Evolutionary conservation across 2,113 vertebrate genomes (phyloP).

Genomic region (Tachuris rubrigastra): DNA sequence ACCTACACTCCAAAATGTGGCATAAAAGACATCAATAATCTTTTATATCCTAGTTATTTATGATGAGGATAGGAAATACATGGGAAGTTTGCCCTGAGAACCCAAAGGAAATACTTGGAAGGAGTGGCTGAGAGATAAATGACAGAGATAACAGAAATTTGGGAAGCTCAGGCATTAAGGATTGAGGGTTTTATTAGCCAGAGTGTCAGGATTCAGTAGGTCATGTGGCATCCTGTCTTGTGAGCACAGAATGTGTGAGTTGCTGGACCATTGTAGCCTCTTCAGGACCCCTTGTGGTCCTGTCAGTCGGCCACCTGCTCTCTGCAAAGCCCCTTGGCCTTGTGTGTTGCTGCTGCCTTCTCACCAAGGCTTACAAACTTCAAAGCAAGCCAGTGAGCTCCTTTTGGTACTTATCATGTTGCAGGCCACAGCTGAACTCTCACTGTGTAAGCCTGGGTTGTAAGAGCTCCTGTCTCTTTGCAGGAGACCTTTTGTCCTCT

Average conservation of each 20-base stretch:
- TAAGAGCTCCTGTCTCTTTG: slow-evolving; percentile 44
- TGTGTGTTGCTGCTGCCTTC: neutral
- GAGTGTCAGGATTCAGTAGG: neutral
- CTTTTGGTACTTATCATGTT: neutral
- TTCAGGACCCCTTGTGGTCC: neutral
- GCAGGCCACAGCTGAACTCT: slow-evolving; percentile 45
- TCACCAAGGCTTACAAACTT: neutral
- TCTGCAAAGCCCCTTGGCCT: neutral
- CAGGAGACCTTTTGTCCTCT: slow-evolving; percentile 37
- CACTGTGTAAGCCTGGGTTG: neutral
- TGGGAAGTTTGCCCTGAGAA: neutral
- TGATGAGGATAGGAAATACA: neutral
- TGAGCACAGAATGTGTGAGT: neutral
- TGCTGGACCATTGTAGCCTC: neutral
- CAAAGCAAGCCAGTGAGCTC: slow-evolving; percentile 36
- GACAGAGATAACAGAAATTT: neutral
- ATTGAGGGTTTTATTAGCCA: neutral
- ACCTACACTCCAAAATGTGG: rapidly evolving
- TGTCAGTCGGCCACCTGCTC: slow-evolving; percentile 8
- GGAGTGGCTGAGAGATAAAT: neutral
- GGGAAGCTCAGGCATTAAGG: neutral
- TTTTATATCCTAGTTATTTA: neutral
- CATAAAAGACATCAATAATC: neutral
- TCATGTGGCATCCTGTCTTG: neutral
- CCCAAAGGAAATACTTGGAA: neutral